Percentiles rank a stretch among this genome's conserved stretches.
These are phyloP conservation scores for Saxidomus purpurata DNA, from an alignment of 1,140 invertebrate genomes.

Conservation along the genomic window DNA sequence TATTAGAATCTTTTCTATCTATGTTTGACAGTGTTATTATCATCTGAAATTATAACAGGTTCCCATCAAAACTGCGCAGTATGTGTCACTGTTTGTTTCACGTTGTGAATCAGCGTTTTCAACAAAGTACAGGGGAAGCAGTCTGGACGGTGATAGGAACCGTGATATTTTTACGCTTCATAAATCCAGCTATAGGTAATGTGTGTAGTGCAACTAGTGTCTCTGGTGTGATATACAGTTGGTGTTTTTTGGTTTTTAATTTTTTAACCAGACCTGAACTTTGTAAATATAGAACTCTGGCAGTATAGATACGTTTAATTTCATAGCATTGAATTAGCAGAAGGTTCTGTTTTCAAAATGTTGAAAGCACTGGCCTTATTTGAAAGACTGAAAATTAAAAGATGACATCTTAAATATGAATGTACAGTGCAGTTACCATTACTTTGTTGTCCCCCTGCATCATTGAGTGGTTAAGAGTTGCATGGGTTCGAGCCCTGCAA, in stretches of 20 bases:
- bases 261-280: constrained; percentile 17
- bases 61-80: constrained; percentile 97
- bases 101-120: constrained; percentile 91
- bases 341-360: too few species aligned
- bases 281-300: too few species aligned
- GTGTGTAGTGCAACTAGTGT: constrained; percentile 52
- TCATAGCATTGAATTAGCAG: too few species aligned
- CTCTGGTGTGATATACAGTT: constrained; percentile 34
- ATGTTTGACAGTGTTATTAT: constrained; percentile 32
- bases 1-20: constrained; percentile 21
- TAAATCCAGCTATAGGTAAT: constrained; percentile 98
- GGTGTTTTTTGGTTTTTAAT: constrained; percentile 36
- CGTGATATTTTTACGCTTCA: constrained; percentile 98
- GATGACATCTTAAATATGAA: too few species aligned
- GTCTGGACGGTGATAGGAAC: constrained; percentile 91
- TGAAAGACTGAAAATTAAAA: too few species aligned
- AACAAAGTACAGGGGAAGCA: constrained; percentile 89
- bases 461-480: too few species aligned
- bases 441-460: too few species aligned
- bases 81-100: constrained; percentile 99
- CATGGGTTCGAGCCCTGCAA: too few species aligned
- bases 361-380: too few species aligned
- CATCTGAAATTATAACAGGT: constrained; percentile 85
- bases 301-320: too few species aligned
- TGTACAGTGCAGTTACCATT: too few species aligned